These are phyloP conservation scores for Ethmia dodecea DNA, from an alignment of 2,888 invertebrate species.

Conservation along the genomic window DNA sequence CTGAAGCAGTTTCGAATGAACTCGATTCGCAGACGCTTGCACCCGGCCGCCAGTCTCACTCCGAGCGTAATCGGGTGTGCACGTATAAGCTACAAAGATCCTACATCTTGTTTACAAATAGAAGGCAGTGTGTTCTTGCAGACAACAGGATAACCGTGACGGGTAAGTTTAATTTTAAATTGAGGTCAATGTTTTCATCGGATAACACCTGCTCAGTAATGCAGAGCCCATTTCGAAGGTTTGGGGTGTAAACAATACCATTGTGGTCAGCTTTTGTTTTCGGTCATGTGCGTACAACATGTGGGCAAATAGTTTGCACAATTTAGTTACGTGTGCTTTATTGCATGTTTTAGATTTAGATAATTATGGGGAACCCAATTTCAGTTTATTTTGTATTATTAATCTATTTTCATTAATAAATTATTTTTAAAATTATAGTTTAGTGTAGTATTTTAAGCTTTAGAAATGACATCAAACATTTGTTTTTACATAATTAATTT, in stretches of 20 bases:
- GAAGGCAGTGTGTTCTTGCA: slow-evolving; percentile 43
- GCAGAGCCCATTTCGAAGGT: slow-evolving; percentile 18
- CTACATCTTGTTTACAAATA: slow-evolving; percentile 59
- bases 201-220: slow-evolving; percentile 20
- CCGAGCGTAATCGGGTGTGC: slow-evolving; percentile 39
- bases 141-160: slow-evolving; percentile 54
- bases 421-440: too few relatives aligned
- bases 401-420: too few relatives aligned
- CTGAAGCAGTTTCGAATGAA: slow-evolving; percentile 41
- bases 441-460: too few relatives aligned
- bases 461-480: too few relatives aligned
- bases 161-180: slow-evolving; percentile 55
- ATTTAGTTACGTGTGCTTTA: slow-evolving; percentile 17
- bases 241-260: slow-evolving; percentile 39
- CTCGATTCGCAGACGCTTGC: slow-evolving; percentile 49
- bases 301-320: slow-evolving; percentile 30
- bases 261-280: slow-evolving; percentile 51
- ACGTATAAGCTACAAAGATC: slow-evolving; percentile 33
- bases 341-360: too few relatives aligned
- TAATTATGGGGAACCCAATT: too few relatives aligned
- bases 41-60: slow-evolving; percentile 46
- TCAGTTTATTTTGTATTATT: too few relatives aligned
- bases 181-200: slow-evolving; percentile 47
- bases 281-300: slow-evolving; percentile 32
- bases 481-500: too few relatives aligned